A percentile compares a stretch with the other conserved stretches of the same genome.
These are phyloP conservation scores for Rhamphomyia laevipes DNA, from an alignment of 2,888 invertebrate species.

Conservation along the genomic window DNA sequence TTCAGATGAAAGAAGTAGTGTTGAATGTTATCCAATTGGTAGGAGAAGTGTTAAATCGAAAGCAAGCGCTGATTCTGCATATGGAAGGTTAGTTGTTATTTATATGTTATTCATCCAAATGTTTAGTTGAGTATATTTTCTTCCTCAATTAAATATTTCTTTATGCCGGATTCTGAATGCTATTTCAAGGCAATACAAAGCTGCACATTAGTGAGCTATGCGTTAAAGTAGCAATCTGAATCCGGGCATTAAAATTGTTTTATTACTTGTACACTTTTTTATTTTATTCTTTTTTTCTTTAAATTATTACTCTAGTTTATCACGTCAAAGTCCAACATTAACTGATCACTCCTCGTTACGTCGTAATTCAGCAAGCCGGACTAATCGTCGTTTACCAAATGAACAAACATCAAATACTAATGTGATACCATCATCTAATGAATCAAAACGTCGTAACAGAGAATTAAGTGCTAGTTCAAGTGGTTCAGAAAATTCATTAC, in stretches of 20 bases:
- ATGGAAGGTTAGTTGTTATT: conserved; percentile 67
- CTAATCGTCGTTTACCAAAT: conserved; percentile 17
- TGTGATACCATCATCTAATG: conserved; percentile 15
- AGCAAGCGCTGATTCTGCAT: conserved; percentile 59
- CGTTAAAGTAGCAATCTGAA: too few relatives aligned
- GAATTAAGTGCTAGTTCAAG: conserved; percentile 40
- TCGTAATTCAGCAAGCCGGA: conserved; percentile 12
- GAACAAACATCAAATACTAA: conserved; percentile 10
- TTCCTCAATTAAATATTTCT: not conserved
- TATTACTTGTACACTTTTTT: too few relatives aligned
- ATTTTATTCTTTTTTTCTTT: conserved; percentile 7
- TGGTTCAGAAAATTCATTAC: conserved; percentile 48
- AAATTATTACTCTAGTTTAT: conserved; percentile 38
- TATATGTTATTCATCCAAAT: conserved; percentile 11
- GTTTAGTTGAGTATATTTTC: conserved; percentile 1
- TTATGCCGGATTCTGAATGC: too few relatives aligned
- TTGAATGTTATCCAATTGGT: conserved; percentile 32
- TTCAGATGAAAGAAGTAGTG: conserved; percentile 35
- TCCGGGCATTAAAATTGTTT: too few relatives aligned
- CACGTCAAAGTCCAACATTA: conserved; percentile 44
- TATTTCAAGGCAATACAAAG: too few relatives aligned
- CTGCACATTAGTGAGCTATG: too few relatives aligned
- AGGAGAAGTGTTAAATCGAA: conserved; percentile 23
- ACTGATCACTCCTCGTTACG: conserved; percentile 22
- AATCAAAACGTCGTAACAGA: conserved; percentile 22